phyloP scores from a whole-genome alignment of 2,113 vertebrate species.

The Mormyrus iriodes region DNA sequence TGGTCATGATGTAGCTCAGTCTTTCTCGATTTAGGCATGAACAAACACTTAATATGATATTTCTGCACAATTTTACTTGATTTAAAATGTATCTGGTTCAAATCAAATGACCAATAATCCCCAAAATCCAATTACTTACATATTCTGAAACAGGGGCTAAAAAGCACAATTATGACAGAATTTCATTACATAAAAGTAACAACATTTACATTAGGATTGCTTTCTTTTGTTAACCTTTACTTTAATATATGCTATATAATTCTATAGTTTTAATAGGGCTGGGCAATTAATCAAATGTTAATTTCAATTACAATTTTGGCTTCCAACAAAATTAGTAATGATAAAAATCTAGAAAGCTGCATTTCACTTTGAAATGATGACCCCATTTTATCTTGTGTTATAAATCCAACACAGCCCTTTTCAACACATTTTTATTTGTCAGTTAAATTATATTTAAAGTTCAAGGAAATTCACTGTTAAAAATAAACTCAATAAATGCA shows the following conservation, averaged over 20 bases:
- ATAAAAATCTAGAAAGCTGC: too few species aligned
- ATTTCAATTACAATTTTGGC: too few species aligned
- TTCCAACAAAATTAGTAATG: too few species aligned
- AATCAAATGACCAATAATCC: background rate
- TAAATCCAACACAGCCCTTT: background rate
- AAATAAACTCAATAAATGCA: background rate
- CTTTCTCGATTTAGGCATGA: background rate
- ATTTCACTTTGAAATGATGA: background rate
- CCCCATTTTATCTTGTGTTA: background rate
- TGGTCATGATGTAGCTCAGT: slow-evolving; percentile 10
- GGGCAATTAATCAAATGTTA: too few species aligned
- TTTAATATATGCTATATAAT: too few species aligned
- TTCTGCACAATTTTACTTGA: background rate
- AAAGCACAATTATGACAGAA: background rate
- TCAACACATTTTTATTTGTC: background rate
- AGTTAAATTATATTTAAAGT: background rate
- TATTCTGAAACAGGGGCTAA: background rate
- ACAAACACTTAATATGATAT: background rate
- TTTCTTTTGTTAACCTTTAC: too few species aligned
- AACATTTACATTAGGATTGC: too few species aligned
- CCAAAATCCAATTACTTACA: background rate
- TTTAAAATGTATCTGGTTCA: background rate
- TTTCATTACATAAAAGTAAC: background rate
- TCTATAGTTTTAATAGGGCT: too few species aligned
- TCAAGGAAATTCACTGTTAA: background rate